A percentile compares a stretch with the other conserved stretches of the same genome.
These are phyloP conservation scores for Pogonophryne albipinna DNA, from an alignment of 2,797 vertebrate species.

Conservation along the genomic window DNA sequence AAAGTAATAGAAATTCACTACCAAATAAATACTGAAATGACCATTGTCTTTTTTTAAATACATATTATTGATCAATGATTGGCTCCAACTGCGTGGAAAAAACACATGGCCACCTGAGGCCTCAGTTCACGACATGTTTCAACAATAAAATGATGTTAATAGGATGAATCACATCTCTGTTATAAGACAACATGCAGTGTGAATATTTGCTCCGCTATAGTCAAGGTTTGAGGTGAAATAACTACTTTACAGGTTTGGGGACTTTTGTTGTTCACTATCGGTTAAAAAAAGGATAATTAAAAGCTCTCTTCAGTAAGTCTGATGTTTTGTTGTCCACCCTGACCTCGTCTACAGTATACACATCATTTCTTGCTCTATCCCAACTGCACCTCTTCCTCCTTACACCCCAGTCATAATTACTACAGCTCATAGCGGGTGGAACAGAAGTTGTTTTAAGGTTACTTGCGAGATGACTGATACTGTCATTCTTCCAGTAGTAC, in stretches of 20 bases:
- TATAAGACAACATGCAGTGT: not conserved
- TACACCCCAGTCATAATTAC: constrained; percentile 36
- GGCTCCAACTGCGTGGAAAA: no score
- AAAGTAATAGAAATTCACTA: not conserved
- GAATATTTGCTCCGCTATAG: not conserved
- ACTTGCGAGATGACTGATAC: constrained; percentile 23
- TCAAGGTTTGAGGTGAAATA: not conserved
- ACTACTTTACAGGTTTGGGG: not conserved
- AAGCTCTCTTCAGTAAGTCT: not conserved
- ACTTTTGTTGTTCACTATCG: no score
- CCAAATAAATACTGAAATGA: not conserved
- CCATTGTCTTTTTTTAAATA: not conserved
- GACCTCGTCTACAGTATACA: not conserved
- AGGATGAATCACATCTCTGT: not conserved
- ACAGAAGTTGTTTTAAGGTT: constrained; percentile 27
- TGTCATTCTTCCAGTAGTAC: constrained; percentile 1
- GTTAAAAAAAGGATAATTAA: not conserved
- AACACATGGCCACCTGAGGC: no score
- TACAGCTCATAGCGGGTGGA: constrained; percentile 19
- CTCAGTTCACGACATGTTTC: no score
- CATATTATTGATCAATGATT: no score
- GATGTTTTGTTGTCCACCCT: not conserved
- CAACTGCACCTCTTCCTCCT: constrained; percentile 3
- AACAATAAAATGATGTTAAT: not conserved
- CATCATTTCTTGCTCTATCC: not conserved